A percentile compares a stretch with the other conserved stretches of the same genome.
Conservation (phyloP, 2,113 vertebrate genomes). For the Panurus biarmicus region DNA sequence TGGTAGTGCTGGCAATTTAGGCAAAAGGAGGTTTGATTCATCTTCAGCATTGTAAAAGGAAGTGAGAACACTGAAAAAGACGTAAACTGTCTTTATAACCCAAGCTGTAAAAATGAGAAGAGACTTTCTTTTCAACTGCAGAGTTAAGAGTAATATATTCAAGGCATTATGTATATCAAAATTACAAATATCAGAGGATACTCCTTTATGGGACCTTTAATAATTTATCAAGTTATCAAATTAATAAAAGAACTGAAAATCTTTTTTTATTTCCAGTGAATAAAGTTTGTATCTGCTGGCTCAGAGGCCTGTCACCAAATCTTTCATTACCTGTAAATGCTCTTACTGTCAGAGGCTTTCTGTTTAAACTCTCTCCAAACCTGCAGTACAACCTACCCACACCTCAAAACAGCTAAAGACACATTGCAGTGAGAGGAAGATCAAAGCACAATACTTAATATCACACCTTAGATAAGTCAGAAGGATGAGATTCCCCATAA, state of each 20-base stretch:
- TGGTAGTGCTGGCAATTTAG: slow-evolving; percentile 88
- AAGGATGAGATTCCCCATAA: not conserved
- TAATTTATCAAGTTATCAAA: not conserved
- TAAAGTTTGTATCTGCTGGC: not conserved
- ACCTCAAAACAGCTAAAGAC: not conserved
- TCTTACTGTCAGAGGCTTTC: not conserved
- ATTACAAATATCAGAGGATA: not conserved
- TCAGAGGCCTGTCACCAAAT: not conserved
- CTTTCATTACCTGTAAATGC: not conserved
- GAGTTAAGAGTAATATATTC: not conserved
- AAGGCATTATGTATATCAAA: not conserved
- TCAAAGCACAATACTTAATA: not conserved
- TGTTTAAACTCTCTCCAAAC: not conserved
- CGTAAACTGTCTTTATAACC: not conserved
- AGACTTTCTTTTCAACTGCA: not conserved
- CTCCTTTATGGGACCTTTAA: not conserved
- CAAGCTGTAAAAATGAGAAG: not conserved
- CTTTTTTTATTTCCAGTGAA: not conserved
- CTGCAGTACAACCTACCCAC: not conserved
- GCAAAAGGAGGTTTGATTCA: slow-evolving; percentile 89
- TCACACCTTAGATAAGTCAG: not conserved
- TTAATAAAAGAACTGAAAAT: not conserved
- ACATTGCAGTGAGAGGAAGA: not conserved
- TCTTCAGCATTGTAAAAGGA: slow-evolving; percentile 91
- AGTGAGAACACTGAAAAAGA: slow-evolving; percentile 75